These are phyloP conservation scores for Strigops habroptila DNA, from an alignment of 2,113 vertebrate genomes.

Conservation along the genomic window DNA sequence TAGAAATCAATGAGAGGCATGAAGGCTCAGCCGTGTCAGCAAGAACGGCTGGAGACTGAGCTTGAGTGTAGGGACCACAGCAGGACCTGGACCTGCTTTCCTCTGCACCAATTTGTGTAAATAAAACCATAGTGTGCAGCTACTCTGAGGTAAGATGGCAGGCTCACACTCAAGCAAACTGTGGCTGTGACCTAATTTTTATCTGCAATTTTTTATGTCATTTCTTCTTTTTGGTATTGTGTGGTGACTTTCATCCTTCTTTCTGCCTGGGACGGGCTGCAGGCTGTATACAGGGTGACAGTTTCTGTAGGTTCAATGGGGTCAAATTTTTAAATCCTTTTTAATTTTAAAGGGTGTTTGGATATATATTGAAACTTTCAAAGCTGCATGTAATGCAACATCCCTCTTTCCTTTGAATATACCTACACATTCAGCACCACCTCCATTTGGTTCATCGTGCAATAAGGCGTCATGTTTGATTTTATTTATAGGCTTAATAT, in stretches of 20 bases:
- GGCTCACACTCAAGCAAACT: background rate
- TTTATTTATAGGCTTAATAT: conserved; percentile 44
- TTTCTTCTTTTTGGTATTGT: background rate
- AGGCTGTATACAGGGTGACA: background rate
- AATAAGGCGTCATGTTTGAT: background rate
- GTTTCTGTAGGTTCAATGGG: background rate
- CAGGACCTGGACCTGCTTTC: background rate
- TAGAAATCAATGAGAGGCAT: background rate
- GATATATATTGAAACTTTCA: background rate
- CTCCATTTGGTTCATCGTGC: background rate
- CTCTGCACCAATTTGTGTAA: background rate
- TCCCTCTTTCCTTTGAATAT: background rate
- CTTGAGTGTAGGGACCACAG: accelerated
- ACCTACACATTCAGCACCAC: background rate
- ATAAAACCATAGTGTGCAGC: background rate
- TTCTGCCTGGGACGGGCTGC: background rate
- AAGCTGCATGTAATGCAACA: background rate
- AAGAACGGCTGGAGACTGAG: background rate
- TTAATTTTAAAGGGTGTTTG: background rate
- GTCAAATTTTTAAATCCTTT: background rate
- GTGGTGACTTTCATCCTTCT: background rate
- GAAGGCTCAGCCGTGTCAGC: background rate
- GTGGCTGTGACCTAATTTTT: background rate
- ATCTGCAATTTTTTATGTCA: background rate
- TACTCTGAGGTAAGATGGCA: background rate